Conservation (phyloP, 2,888 invertebrate species). For the Caenorhabditis zanzibari region DNA sequence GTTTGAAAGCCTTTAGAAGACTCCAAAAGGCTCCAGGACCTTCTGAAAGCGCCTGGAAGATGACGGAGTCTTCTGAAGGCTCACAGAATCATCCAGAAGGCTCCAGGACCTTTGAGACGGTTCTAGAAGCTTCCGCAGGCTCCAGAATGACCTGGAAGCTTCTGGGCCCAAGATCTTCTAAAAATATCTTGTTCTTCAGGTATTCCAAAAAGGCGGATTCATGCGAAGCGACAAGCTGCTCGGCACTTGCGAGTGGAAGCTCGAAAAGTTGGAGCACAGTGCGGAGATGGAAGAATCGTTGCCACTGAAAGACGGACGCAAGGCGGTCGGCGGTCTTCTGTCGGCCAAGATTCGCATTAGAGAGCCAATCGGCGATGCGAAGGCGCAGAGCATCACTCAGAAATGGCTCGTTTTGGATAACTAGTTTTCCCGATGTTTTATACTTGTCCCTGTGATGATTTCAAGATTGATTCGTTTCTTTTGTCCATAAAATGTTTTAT, state of each 20-base stretch:
- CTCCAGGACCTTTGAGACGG: too few species aligned
- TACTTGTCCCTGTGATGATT: conserved; percentile 28
- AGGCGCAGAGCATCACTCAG: conserved; percentile 59
- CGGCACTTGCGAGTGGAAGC: conserved; percentile 91
- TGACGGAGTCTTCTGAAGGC: too few species aligned
- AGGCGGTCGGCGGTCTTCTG: conserved; percentile 75
- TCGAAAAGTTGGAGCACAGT: conserved; percentile 92
- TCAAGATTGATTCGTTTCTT: too few species aligned
- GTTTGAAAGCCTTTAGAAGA: too few species aligned
- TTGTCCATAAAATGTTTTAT: too few species aligned
- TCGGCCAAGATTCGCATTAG: conserved; percentile 72
- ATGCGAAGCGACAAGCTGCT: conserved; percentile 92
- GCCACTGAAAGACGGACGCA: conserved; percentile 79
- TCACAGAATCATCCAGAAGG: too few species aligned
- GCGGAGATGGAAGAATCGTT: conserved; percentile 91
- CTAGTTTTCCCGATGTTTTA: conserved; percentile 31
- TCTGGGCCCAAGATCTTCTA: neutral
- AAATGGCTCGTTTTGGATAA: conserved; percentile 73
- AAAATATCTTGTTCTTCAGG: conserved; percentile 65
- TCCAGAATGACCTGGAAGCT: too few species aligned
- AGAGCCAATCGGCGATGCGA: conserved; percentile 76
- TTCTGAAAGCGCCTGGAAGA: too few species aligned
- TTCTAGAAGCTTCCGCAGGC: too few species aligned
- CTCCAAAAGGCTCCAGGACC: too few species aligned
- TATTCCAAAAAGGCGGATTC: conserved; percentile 91